These are phyloP conservation scores for Druon quercuslanigerum DNA, from an alignment of 1,140 invertebrate species.

Conservation along the genomic window DNA sequence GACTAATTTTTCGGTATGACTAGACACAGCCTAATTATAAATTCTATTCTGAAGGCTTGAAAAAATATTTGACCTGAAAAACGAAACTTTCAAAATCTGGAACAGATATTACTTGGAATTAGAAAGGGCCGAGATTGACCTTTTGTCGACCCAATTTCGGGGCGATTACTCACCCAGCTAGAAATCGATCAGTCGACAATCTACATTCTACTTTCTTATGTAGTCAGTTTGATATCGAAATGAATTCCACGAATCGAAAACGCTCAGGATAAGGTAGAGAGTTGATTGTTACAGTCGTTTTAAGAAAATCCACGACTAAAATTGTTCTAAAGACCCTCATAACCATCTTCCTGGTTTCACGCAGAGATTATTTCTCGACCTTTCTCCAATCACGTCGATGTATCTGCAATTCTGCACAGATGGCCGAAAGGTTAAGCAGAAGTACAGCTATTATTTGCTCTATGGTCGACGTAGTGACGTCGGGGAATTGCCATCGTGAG, in stretches of 20 bases:
- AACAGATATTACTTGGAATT: background rate
- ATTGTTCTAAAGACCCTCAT: background rate
- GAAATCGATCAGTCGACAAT: background rate
- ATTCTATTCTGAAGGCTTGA: background rate
- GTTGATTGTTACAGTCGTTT: background rate
- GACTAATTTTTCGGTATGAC: no score
- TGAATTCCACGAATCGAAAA: background rate
- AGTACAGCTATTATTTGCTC: constrained; percentile 12
- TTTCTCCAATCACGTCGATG: constrained; percentile 20
- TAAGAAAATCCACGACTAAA: background rate
- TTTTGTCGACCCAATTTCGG: constrained; percentile 17
- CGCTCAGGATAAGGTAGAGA: background rate
- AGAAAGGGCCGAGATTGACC: constrained; percentile 11
- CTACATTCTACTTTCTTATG: no score
- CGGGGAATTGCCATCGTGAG: constrained; percentile 32
- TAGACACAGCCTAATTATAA: no score
- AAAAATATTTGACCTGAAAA: background rate
- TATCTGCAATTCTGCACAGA: background rate
- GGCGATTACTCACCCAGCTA: constrained; percentile 14
- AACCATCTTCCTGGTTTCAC: background rate
- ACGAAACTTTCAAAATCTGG: background rate
- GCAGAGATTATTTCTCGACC: background rate
- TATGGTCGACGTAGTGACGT: constrained; percentile 27
- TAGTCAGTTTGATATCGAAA: no score
- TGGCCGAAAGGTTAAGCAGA: constrained; percentile 21